These are phyloP conservation scores for Loriculus beryllinus DNA, from an alignment of 2,797 vertebrate species.

Conservation along the genomic window DNA sequence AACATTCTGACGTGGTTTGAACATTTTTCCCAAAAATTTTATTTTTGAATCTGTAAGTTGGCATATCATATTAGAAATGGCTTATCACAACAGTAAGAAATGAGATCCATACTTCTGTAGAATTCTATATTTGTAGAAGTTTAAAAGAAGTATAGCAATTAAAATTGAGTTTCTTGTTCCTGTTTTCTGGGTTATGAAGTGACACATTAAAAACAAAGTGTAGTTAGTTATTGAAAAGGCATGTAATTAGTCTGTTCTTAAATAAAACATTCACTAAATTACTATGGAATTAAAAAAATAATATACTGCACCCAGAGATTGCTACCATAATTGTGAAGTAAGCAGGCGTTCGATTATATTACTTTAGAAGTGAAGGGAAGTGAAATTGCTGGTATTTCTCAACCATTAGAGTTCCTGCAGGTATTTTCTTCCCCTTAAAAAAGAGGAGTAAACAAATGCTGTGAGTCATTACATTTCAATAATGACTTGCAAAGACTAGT, in stretches of 20 bases:
- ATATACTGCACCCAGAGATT: neutral
- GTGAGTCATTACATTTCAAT: neutral
- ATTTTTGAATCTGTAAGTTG: neutral
- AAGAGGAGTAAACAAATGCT: neutral
- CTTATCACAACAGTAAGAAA: neutral
- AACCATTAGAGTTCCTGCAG: neutral
- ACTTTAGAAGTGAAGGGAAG: neutral
- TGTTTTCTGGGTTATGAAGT: neutral
- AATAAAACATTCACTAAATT: conserved; percentile 18
- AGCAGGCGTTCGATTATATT: neutral
- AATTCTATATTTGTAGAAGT: neutral
- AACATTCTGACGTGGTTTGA: neutral
- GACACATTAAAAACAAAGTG: neutral
- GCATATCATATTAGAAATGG: neutral
- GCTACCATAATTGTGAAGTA: neutral
- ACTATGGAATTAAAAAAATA: neutral
- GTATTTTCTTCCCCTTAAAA: neutral
- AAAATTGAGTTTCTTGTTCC: neutral
- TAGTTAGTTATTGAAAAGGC: neutral
- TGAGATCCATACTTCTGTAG: neutral
- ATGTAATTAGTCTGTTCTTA: conserved; percentile 15
- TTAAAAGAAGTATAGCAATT: neutral
- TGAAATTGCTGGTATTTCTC: neutral
- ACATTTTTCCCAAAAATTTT: neutral
- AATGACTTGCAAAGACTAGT: neutral